These are phyloP conservation scores for Rhyacophila evoluta DNA, from an alignment of 2,888 invertebrate species.

Conservation along the genomic window DNA sequence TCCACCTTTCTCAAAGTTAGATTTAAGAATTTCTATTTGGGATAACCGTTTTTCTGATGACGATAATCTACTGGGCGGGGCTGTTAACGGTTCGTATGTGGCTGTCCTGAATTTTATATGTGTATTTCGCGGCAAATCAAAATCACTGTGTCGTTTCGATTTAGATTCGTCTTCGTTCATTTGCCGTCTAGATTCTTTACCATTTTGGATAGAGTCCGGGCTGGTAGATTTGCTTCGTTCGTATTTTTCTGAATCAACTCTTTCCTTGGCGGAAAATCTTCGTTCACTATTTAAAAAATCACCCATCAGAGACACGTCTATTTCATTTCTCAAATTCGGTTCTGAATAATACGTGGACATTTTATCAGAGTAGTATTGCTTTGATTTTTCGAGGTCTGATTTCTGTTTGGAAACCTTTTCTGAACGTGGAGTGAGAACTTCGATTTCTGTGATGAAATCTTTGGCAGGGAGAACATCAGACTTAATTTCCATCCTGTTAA, in stretches of 20 bases:
- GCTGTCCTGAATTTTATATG: slow-evolving; percentile 75
- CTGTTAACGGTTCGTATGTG: slow-evolving; percentile 72
- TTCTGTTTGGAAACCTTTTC: slow-evolving; percentile 59
- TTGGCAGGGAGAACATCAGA: slow-evolving; percentile 58
- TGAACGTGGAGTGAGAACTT: slow-evolving; percentile 72
- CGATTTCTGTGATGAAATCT: slow-evolving; percentile 81
- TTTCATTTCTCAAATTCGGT: slow-evolving; percentile 57
- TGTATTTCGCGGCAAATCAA: slow-evolving; percentile 68
- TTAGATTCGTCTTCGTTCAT: slow-evolving; percentile 40
- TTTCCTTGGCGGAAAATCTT: slow-evolving; percentile 65
- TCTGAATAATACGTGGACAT: slow-evolving; percentile 9
- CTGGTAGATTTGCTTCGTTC: slow-evolving; percentile 46
- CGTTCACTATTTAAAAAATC: slow-evolving; percentile 68
- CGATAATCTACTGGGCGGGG: slow-evolving; percentile 69
- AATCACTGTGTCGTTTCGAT: slow-evolving; percentile 65
- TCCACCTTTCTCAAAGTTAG: slow-evolving; percentile 62
- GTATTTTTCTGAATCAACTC: slow-evolving; percentile 58
- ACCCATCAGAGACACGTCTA: slow-evolving; percentile 66
- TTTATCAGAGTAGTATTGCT: slow-evolving; percentile 16
- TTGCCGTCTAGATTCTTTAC: slow-evolving; percentile 17
- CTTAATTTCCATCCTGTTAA: slow-evolving; percentile 34
- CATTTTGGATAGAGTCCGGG: slow-evolving; percentile 61
- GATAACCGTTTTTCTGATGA: slow-evolving; percentile 71
- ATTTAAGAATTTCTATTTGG: slow-evolving; percentile 65
- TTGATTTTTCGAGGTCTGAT: slow-evolving; percentile 6